These are phyloP conservation scores for Xerus inauris DNA, from an alignment of 2,113 vertebrate species.

Conservation along the genomic window DNA sequence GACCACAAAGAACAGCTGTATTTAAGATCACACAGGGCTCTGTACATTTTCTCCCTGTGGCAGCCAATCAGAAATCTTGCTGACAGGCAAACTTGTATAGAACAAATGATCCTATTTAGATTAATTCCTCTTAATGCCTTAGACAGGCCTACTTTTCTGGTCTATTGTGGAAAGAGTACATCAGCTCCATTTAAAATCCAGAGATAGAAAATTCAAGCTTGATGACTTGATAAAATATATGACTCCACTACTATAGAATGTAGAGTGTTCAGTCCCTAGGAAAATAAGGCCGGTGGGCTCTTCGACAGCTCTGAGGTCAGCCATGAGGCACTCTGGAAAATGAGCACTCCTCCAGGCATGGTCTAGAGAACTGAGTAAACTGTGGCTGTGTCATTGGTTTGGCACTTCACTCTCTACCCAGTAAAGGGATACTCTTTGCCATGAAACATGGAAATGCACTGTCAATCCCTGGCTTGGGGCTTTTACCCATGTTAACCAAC, in stretches of 20 bases:
- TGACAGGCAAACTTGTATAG: conserved; percentile 80
- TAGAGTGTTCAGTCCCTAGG: not conserved
- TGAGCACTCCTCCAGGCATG: not conserved
- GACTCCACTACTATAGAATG: not conserved
- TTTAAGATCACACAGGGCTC: conserved; percentile 75
- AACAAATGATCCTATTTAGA: conserved; percentile 81
- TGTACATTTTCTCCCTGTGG: conserved; percentile 72
- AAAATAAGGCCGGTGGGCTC: conserved; percentile 14
- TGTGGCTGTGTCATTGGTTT: not conserved
- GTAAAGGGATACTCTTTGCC: not conserved
- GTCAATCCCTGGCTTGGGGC: not conserved
- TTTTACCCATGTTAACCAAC: not conserved
- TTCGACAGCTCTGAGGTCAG: conserved; percentile 49
- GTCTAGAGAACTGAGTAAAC: not conserved
- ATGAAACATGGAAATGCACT: not conserved
- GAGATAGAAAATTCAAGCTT: conserved; percentile 67
- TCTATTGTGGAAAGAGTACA: conserved; percentile 39
- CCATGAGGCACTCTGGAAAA: conserved; percentile 48
- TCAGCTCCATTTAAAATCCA: conserved; percentile 61
- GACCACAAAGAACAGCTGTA: conserved; percentile 74
- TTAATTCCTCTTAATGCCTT: conserved; percentile 76
- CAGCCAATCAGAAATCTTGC: conserved; percentile 82
- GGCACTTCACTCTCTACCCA: not conserved
- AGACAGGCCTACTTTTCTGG: conserved; percentile 71
- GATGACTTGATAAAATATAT: conserved; percentile 43